Percentiles rank a stretch among this genome's conserved stretches.
Evolutionary conservation across 2,113 vertebrate species (phyloP).

Genomic region (Melanerpes formicivorus): DNA sequence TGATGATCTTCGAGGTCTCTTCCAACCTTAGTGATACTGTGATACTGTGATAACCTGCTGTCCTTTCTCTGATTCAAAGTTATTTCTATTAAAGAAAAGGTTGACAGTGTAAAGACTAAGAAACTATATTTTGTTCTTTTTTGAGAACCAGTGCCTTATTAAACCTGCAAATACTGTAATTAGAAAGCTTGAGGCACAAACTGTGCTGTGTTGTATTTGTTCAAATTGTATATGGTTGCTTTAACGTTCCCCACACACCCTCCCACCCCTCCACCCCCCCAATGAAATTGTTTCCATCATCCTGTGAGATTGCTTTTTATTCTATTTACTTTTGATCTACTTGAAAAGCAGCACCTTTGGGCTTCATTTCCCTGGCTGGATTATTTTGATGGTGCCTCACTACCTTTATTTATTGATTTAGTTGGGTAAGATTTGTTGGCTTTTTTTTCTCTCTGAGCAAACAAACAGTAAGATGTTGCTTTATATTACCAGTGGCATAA

Average conservation of each 20-base stretch:
- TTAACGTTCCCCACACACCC: slow-evolving; percentile 71
- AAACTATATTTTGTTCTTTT: slow-evolving; percentile 74
- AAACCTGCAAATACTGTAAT: slow-evolving; percentile 83
- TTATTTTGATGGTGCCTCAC: not conserved
- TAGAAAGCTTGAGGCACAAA: slow-evolving; percentile 76
- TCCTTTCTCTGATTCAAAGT: slow-evolving; percentile 48
- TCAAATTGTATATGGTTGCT: slow-evolving; percentile 79
- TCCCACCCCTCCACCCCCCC: slow-evolving; percentile 17
- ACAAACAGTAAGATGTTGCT: not conserved
- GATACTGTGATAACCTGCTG: not conserved
- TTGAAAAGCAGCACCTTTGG: not conserved
- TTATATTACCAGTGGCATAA: not conserved
- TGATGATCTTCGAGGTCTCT: no score
- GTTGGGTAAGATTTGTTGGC: not conserved
- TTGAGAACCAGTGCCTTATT: slow-evolving; percentile 86
- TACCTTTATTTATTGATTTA: not conserved
- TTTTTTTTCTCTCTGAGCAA: not conserved
- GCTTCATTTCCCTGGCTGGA: not conserved
- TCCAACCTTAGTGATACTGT: no score
- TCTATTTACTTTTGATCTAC: not conserved
- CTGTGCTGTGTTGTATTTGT: slow-evolving; percentile 70
- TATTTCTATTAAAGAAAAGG: slow-evolving; percentile 65
- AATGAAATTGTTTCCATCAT: slow-evolving; percentile 79
- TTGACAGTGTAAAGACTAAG: slow-evolving; percentile 54
- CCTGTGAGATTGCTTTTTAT: not conserved